These are phyloP conservation scores for Philopedon plagiatum DNA, from an alignment of 2,888 invertebrate genomes.

Conservation along the genomic window DNA sequence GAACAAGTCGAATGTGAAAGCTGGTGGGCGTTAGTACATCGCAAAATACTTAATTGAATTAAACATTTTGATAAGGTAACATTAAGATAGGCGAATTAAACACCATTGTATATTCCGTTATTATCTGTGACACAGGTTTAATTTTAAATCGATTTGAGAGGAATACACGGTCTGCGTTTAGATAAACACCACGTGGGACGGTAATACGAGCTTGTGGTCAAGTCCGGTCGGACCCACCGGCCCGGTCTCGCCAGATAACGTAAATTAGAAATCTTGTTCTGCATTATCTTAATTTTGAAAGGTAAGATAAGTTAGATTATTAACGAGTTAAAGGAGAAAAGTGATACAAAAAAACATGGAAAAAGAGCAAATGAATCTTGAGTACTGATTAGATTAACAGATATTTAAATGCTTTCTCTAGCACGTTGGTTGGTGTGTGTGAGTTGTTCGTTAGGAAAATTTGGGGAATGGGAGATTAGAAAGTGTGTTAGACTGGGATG, in stretches of 20 bases:
- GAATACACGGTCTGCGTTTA: conserved; percentile 64
- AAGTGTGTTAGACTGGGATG: too few species aligned
- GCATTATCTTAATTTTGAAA: conserved; percentile 50
- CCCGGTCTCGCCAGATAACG: conserved; percentile 42
- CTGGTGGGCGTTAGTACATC: conserved; percentile 63
- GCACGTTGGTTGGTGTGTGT: neutral
- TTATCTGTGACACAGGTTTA: conserved; percentile 68
- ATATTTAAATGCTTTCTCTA: conserved; percentile 15
- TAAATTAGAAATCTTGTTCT: conserved; percentile 51
- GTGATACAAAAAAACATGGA: conserved; percentile 9
- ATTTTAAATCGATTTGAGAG: conserved; percentile 69
- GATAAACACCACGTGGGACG: conserved; percentile 60
- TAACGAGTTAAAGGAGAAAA: conserved; percentile 39
- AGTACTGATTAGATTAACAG: conserved; percentile 11
- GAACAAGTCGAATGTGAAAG: conserved; percentile 52
- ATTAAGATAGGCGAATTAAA: conserved; percentile 67
- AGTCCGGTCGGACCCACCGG: conserved; percentile 44
- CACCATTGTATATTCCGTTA: conserved; percentile 58
- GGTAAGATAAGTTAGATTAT: conserved; percentile 48
- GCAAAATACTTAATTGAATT: conserved; percentile 68
- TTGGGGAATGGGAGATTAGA: too few species aligned
- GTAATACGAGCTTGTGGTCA: conserved; percentile 41
- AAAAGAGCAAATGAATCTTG: conserved; percentile 22
- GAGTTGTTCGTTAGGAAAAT: too few species aligned
- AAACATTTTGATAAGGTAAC: conserved; percentile 64